Base-by-base conservation (phyloP, 2,113 vertebrate species). In the Zingel zingel region DNA sequence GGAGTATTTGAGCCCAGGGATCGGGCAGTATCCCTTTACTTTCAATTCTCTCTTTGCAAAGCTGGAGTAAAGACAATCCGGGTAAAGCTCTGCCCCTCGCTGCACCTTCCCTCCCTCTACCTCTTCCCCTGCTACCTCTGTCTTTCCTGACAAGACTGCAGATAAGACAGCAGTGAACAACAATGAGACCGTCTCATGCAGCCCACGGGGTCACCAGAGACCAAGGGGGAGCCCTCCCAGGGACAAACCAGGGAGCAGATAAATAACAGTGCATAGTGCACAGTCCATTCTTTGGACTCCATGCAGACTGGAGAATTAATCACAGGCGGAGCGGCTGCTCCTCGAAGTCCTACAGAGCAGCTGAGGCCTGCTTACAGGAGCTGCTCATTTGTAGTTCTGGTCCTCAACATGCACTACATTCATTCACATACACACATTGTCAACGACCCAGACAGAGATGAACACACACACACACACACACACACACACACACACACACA, bases 291-390 rank as follows among this genome's bases (percentile, higher is more conserved):
- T 33, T 77, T 47, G 79, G 84, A 86, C 45, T 58, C 83, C 27
- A 30, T 11, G 81, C 71, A 59, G 86, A 74, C 77, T 12, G 62
- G 78, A 90, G 91, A 57, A 93, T 90, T 86, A 89, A 93, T 92
- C 86, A 88, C 18, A 23, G 50, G 30, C 1, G 1, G 48, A 53
- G 66, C 33, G 45, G 63, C 51, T 10, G 4, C 53, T 64, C 36
- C 53, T 36, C 10, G 2, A 23, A 54, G 66, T 79, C 77, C 61
- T 39, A 3, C 51, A 50, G 62, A 73, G 71, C 89, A 86, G 90
- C 88, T 87, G 91, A 88, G 84, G 86, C 82, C 79, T 57, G 48
- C 77, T 16, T 15, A 8, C 58, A 67, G 47, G n/a, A 73, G 43
- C 48, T 21, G 33, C 64, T 68, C n/a, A 27, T 74, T 23, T 48